Percentiles rank a stretch among this genome's conserved stretches.
phyloP scores from a whole-genome alignment of 2,888 invertebrate genomes.

The Volucella zonaria region DNA sequence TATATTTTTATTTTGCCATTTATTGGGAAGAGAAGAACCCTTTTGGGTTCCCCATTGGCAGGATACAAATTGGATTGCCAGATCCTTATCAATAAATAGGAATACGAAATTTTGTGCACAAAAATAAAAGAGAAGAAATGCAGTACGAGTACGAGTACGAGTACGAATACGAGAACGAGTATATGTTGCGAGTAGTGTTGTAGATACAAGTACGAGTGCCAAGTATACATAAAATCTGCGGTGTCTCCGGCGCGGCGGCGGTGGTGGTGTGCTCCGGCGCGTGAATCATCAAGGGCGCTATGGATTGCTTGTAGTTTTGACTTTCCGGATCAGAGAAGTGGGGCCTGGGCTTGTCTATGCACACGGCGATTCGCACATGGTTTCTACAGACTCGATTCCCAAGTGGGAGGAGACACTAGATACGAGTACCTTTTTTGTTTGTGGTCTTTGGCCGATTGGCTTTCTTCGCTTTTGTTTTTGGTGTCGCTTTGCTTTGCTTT shows the following conservation, averaged over 20 bases:
- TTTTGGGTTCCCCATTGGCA: constrained; percentile 74
- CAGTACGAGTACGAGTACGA: background rate
- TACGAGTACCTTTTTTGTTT: background rate
- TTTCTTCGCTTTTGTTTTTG: constrained; percentile 19
- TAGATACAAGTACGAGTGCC: background rate
- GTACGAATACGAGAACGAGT: too few species aligned
- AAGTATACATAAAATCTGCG: background rate
- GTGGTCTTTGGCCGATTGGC: constrained; percentile 20
- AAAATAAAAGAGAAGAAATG: constrained; percentile 55
- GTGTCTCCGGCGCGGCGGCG: background rate
- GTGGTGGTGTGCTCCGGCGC: constrained; percentile 13
- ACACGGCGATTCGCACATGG: constrained; percentile 52
- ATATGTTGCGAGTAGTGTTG: background rate
- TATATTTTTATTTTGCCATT: constrained; percentile 58
- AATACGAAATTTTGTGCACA: constrained; percentile 69
- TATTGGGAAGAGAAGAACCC: constrained; percentile 70
- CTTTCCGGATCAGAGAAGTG: constrained; percentile 44
- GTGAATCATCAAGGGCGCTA: constrained; percentile 69
- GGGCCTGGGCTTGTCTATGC: constrained; percentile 61
- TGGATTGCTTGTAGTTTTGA: constrained; percentile 57
- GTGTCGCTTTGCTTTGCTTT: constrained; percentile 21
- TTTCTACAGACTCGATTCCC: constrained; percentile 60
- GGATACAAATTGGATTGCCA: constrained; percentile 74
- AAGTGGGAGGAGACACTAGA: constrained; percentile 61
- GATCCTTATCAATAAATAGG: constrained; percentile 74